Percentiles rank a stretch among this genome's conserved stretches.
phyloP scores from a whole-genome alignment of 2,888 invertebrate species.

The Abrostola triplasia region DNA sequence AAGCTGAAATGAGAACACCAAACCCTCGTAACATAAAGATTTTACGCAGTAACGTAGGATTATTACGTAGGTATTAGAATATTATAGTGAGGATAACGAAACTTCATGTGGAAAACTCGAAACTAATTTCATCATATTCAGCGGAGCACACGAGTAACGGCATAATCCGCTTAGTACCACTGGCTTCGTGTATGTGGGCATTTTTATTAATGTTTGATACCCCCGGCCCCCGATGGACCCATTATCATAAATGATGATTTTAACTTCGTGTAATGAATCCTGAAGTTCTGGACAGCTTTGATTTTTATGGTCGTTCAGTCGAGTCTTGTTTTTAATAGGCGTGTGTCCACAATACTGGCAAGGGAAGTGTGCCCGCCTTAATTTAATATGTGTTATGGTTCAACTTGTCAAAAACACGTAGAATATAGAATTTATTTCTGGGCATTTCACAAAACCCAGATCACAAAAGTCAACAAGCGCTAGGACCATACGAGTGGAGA shows the following conservation, averaged over 20 bases:
- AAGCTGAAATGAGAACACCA: background rate
- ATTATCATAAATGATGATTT: background rate
- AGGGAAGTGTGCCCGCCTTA: too few relatives aligned
- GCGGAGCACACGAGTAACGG: slow-evolving; percentile 9
- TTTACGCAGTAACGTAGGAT: background rate
- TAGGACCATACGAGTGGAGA: too few relatives aligned
- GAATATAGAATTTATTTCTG: too few relatives aligned
- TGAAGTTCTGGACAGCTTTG: background rate
- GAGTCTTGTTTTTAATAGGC: too few relatives aligned
- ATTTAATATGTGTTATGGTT: too few relatives aligned
- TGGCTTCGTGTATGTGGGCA: background rate
- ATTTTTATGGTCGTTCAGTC: background rate
- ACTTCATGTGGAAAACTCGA: slow-evolving; percentile 4
- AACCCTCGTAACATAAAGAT: background rate
- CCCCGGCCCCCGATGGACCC: background rate
- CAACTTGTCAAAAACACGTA: too few relatives aligned
- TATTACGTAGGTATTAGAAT: background rate
- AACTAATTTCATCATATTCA: slow-evolving; percentile 18
- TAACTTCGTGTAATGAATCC: background rate
- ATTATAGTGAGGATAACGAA: background rate
- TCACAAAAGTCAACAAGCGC: too few relatives aligned
- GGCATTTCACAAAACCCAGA: too few relatives aligned
- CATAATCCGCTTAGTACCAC: slow-evolving; percentile 29
- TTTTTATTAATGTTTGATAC: background rate
- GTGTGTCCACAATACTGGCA: too few relatives aligned